These are phyloP conservation scores for Microplitis demolitor DNA, from an alignment of 1,140 invertebrate genomes.

Conservation along the genomic window DNA sequence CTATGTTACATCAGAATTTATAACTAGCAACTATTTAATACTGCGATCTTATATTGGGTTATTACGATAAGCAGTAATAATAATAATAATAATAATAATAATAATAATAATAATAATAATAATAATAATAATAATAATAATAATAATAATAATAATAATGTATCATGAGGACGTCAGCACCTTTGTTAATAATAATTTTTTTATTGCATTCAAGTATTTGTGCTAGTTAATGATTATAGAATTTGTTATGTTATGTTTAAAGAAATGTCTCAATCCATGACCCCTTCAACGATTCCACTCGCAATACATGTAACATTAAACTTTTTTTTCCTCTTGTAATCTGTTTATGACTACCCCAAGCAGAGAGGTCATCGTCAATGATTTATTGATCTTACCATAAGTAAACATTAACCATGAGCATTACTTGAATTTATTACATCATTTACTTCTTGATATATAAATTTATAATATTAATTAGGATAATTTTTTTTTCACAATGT, in stretches of 20 bases:
- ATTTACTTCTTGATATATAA: too few species aligned
- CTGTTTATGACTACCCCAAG: slow-evolving; percentile 38
- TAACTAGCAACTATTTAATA: too few species aligned
- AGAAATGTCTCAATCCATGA: slow-evolving; percentile 37
- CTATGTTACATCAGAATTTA: slow-evolving; percentile 26
- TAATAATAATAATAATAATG: too few species aligned
- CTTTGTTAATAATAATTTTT: too few species aligned
- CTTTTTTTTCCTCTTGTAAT: slow-evolving; percentile 27
- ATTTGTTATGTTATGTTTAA: not conserved
- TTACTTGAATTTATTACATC: not conserved
- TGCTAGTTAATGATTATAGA: slow-evolving; percentile 14
- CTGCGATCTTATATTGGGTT: too few species aligned
- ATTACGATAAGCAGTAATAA: too few species aligned
- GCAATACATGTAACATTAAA: slow-evolving; percentile 10
- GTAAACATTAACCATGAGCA: not conserved
- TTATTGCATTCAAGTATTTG: slow-evolving; percentile 31
- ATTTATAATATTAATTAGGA: too few species aligned
- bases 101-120: too few species aligned
- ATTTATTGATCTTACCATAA: slow-evolving; percentile 18
- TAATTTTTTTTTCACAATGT: too few species aligned
- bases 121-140: too few species aligned
- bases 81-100: too few species aligned
- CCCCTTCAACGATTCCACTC: slow-evolving; percentile 51
- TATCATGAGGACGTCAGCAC: too few species aligned
- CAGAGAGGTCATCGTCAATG: slow-evolving; percentile 36